These are phyloP conservation scores for Callocephalon fimbriatum DNA, from an alignment of 2,113 vertebrate species.

Conservation along the genomic window DNA sequence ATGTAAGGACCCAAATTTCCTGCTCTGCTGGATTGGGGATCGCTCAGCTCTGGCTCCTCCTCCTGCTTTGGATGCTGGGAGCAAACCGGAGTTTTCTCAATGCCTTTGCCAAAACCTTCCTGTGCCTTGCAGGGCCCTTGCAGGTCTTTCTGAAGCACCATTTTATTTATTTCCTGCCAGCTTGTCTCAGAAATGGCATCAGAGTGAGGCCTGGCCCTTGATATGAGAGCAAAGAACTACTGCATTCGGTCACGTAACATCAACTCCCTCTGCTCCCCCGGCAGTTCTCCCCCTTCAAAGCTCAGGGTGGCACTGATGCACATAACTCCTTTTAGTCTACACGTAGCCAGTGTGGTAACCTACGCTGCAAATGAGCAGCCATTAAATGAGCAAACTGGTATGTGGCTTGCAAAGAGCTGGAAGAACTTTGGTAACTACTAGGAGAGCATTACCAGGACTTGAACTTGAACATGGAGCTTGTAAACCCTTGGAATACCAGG, in stretches of 20 bases:
- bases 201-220: background rate
- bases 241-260: background rate
- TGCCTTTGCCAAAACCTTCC: background rate
- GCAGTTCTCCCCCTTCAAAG: background rate
- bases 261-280: background rate
- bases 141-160: background rate
- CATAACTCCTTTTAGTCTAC: background rate
- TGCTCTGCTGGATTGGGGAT: accelerated
- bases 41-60: background rate
- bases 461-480: background rate
- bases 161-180: constrained; percentile 12
- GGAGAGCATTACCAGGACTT: background rate
- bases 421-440: background rate
- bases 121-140: background rate
- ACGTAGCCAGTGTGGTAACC: background rate
- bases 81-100: background rate
- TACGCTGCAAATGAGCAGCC: background rate
- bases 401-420: background rate
- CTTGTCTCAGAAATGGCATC: background rate
- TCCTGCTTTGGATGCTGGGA: background rate
- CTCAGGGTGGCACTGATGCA: background rate
- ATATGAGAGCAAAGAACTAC: background rate
- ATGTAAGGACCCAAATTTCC: background rate
- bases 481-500: background rate
- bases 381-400: background rate